Conservation (phyloP, 1,140 invertebrate species). For the Bradysia coprophila region DNA sequence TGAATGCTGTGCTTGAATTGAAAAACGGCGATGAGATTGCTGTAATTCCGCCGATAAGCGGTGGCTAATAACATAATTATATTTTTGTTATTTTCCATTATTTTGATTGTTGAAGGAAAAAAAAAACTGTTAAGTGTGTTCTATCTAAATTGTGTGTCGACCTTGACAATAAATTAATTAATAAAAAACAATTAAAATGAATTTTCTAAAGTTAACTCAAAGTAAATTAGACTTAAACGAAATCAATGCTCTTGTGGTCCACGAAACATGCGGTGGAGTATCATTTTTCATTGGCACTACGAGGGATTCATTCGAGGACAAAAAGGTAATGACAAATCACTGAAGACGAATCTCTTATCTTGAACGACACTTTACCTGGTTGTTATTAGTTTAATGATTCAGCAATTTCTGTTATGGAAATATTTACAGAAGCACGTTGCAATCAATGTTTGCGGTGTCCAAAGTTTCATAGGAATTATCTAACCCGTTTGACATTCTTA, state of each 20-base stretch:
- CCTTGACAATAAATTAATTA: constrained; percentile 2
- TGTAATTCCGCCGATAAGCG: constrained; percentile 73
- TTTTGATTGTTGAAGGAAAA: no score
- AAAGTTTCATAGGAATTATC: no score
- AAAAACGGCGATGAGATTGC: constrained; percentile 55
- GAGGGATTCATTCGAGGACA: constrained; percentile 72
- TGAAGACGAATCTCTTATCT: no score
- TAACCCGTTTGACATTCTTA: no score
- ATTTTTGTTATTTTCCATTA: no score
- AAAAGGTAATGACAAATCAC: constrained; percentile 46
- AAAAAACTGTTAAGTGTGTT: no score
- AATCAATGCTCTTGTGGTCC: constrained; percentile 43
- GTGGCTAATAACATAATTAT: constrained; percentile 35
- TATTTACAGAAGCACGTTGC: no score
- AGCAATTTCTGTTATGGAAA: no score
- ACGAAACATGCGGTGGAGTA: constrained; percentile 65
- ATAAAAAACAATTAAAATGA: constrained; percentile 24
- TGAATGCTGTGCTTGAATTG: constrained; percentile 31
- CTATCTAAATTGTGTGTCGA: no score
- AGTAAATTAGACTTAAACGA: constrained; percentile 47
- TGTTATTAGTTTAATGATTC: no score
- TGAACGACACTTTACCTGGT: no score
- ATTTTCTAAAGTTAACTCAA: constrained; percentile 45
- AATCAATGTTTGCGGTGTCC: no score
- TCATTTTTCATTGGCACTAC: constrained; percentile 85